phyloP scores from a whole-genome alignment of 2,888 invertebrate genomes.

The Autographa pulchrina region DNA sequence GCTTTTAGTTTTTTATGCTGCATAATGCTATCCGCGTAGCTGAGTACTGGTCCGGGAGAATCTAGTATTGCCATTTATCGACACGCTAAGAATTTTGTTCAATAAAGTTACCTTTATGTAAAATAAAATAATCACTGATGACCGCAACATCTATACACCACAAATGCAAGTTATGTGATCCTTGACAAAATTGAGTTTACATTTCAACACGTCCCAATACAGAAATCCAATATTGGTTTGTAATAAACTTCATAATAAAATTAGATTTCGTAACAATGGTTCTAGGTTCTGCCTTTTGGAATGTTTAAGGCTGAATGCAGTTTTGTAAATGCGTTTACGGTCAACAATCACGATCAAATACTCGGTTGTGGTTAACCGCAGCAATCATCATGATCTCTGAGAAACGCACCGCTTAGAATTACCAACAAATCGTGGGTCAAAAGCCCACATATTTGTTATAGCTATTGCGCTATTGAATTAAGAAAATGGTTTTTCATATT shows the following conservation, averaged over 20 bases:
- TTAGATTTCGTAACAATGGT: not conserved
- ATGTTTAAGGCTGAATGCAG: not conserved
- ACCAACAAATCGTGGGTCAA: not conserved
- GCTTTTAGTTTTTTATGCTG: too few relatives aligned
- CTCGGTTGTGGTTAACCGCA: slow-evolving; percentile 1
- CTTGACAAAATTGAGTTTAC: not conserved
- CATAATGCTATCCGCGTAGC: too few relatives aligned
- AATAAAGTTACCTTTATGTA: too few relatives aligned
- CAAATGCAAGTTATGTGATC: too few relatives aligned
- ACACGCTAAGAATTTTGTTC: too few relatives aligned
- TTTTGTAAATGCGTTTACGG: not conserved
- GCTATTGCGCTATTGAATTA: not conserved
- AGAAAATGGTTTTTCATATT: too few relatives aligned
- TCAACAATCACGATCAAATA: slow-evolving; percentile 1
- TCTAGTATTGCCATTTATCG: too few relatives aligned
- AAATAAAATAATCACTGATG: too few relatives aligned
- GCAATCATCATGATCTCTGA: not conserved
- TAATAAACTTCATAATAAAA: too few relatives aligned
- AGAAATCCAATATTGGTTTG: too few relatives aligned
- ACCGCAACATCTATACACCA: too few relatives aligned
- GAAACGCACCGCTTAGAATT: not conserved
- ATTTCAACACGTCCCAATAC: not conserved
- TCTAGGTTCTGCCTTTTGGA: not conserved
- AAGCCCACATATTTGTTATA: not conserved
- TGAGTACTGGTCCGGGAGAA: too few relatives aligned